Percentiles rank a stretch among this genome's conserved stretches.
These are phyloP conservation scores for Ectropis grisescens DNA, from an alignment of 1,140 invertebrate species.

Conservation along the genomic window DNA sequence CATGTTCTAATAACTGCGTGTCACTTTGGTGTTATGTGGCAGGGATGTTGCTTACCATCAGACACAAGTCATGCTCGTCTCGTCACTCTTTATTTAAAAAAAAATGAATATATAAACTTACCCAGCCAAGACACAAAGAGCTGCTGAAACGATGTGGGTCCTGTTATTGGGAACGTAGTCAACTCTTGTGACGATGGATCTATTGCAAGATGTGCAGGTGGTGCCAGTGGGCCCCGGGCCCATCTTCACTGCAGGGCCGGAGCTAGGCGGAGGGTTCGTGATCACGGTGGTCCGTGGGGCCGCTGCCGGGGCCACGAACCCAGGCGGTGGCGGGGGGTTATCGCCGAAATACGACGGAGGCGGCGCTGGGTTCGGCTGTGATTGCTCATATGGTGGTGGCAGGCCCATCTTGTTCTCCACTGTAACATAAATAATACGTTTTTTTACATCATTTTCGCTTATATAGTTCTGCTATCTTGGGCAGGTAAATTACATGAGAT, in stretches of 20 bases:
- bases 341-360: constrained; percentile 52
- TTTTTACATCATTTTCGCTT: too few relatives aligned
- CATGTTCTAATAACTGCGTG: too few relatives aligned
- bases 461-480: too few relatives aligned
- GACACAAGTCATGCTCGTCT: too few relatives aligned
- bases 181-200: constrained; percentile 46
- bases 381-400: constrained; percentile 46
- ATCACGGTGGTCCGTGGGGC: constrained; percentile 41
- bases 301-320: constrained; percentile 13
- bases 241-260: constrained; percentile 23
- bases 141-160: constrained; percentile 53
- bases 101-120: constrained; percentile 20
- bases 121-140: constrained; percentile 49
- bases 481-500: too few relatives aligned
- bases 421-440: constrained; percentile 21
- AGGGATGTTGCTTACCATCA: too few relatives aligned
- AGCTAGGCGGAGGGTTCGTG: constrained; percentile 15
- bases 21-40: too few relatives aligned
- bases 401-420: constrained; percentile 63
- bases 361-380: constrained; percentile 38
- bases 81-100: too few relatives aligned
- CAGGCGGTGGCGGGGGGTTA: constrained; percentile 33
- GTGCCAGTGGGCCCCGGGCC: constrained; percentile 53
- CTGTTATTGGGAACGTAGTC: constrained; percentile 49
- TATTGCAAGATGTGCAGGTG: constrained; percentile 44